Evolutionary conservation across 2,888 invertebrate species (phyloP), one percentile per base, ranked within the genome.

Genomic region (Drosophila sordidapex): DNA sequence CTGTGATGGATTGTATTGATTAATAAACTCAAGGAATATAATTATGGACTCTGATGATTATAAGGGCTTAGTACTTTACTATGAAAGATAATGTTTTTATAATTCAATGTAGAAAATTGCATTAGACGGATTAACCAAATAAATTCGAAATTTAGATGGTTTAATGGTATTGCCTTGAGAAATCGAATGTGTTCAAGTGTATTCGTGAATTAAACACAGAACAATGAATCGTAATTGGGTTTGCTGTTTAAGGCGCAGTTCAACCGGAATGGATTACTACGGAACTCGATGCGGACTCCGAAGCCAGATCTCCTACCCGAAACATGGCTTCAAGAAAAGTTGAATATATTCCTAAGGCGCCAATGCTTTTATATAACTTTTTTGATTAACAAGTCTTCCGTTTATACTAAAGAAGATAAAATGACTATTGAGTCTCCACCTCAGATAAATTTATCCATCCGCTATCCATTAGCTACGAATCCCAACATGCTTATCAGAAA

Each of bases 71-170:
- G 94, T 98, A 81, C 95, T 96, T 91, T 98, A 98, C 94, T 96
- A 96, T 93, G 96, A 97, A 86, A 94, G 97, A 62, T 96, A 96
- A 91, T 96, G 95, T 91, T 96, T 95, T 90, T 98, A 96, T 93
- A 96, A 96, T 81, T 95, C 95, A 79, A 97, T 97, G 95, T 95
- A 97, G 86, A 94, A 94, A 76, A 94, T 95, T 63, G 95, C 96
- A 2, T 94, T 95, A 77, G 96, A 97, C 89, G 97, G 96, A 5
- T 93, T 96, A 25, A 94, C 95, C 68, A 95, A 95, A 81, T 96
- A 62, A 95, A 95, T 81, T 93, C 95, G 36, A 94, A 95, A 21
- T 96, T 97, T 85, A 94, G 95, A 82, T 95, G 97, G 78, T 96
- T 96, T 81, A 94, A 95, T 92, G 96, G 96, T 25, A 84, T 98